These are phyloP conservation scores for Microhierax caerulescens DNA, from an alignment of 2,797 vertebrate genomes.

Conservation along the genomic window DNA sequence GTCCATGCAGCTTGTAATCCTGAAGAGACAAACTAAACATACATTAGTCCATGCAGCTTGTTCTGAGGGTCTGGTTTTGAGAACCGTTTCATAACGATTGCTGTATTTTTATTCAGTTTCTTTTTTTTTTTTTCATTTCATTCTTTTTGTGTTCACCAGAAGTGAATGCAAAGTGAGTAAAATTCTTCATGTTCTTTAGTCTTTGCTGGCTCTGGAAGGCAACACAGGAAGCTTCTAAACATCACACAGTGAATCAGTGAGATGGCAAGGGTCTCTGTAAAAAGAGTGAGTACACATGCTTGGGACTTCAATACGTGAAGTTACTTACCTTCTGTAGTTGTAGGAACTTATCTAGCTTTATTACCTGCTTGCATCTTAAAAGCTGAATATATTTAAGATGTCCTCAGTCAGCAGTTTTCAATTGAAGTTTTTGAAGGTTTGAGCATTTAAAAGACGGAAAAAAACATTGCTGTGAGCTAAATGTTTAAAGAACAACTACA, in stretches of 20 bases:
- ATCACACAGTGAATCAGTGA: not conserved
- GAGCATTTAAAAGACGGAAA: not conserved
- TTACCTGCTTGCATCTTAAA: not conserved
- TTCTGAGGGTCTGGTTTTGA: not conserved
- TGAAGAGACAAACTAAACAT: no score
- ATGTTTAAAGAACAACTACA: not conserved
- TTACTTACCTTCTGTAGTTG: not conserved
- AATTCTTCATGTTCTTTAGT: not conserved
- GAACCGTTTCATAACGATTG: not conserved
- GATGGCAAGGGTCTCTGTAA: not conserved
- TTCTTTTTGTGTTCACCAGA: not conserved
- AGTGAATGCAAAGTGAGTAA: not conserved
- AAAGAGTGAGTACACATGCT: not conserved
- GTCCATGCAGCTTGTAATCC: not conserved
- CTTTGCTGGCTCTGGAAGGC: not conserved
- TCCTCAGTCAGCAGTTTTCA: not conserved
- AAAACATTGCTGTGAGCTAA: not conserved
- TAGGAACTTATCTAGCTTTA: not conserved
- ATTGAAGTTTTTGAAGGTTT: not conserved
- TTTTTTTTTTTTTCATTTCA: accelerated
- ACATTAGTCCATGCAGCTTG: not conserved
- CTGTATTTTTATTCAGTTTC: not conserved
- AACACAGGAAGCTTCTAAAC: not conserved
- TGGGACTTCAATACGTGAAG: not conserved
- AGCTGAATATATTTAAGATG: not conserved